These are phyloP conservation scores for Oreochromis spilurus DNA, from an alignment of 2,113 vertebrate genomes.

Conservation along the genomic window DNA sequence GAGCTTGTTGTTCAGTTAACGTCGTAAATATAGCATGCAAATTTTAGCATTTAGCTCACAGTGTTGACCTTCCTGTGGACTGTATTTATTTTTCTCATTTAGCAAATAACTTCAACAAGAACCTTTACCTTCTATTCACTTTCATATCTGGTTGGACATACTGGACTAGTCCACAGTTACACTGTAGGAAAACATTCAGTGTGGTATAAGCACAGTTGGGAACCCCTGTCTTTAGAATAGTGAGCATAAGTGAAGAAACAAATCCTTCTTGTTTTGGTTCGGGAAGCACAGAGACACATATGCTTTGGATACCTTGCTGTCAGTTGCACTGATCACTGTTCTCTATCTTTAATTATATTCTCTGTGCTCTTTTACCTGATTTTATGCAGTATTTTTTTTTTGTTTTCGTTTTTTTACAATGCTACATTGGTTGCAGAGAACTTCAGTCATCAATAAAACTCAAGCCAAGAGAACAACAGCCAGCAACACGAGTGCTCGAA, in stretches of 20 bases:
- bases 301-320: constrained; percentile 26
- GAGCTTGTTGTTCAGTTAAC: neutral
- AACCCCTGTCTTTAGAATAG: constrained; percentile 2
- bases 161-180: neutral
- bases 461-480: constrained; percentile 46
- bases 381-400: constrained; percentile 28
- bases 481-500: constrained; percentile 48
- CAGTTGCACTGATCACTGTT: neutral
- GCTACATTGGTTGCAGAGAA: constrained; percentile 72
- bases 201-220: neutral
- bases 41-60: neutral
- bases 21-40: neutral
- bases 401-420: constrained; percentile 54
- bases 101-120: neutral
- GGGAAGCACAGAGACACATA: constrained; percentile 30
- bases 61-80: neutral
- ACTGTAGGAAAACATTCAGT: neutral
- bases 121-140: neutral
- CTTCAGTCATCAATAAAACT: constrained; percentile 40
- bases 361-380: constrained; percentile 67
- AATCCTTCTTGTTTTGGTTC: constrained; percentile 36
- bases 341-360: neutral
- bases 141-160: neutral
- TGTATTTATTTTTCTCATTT: neutral
- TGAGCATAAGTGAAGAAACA: constrained; percentile 8